Evolutionary conservation across 2,888 invertebrate genomes (phyloP), one percentile per base, ranked within the genome.

Genomic region (Temnothorax rugatulus): DNA sequence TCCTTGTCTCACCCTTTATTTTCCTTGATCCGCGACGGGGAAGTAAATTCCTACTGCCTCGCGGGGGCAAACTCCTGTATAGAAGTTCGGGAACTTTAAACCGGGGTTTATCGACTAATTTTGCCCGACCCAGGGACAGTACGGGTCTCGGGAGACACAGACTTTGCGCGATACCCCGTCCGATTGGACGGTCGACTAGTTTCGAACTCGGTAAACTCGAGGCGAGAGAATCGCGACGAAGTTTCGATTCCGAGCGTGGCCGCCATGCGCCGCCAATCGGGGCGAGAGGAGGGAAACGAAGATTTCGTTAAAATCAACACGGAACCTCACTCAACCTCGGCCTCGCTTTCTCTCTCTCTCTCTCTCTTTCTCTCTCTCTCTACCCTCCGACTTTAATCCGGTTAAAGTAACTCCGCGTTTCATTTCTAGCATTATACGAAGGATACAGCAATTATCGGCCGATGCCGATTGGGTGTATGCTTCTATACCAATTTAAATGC

Each of bases 91-190:
- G 83, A 89, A 90, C 91, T 91, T 92, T 91, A 91, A 91, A 92
- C 90, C 90, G 74, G 84, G 91, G 90, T 92, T 92, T 92, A 92
- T 93, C 92, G 93, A 91, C 92, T 92, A 93, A 93, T 93, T 92
- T 91, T 86, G 84, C 84, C 82, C 86, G 71, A 87, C 71, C 87
- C 86, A 87, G 90, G 86, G 91, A 90, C 90, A 88, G 86, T 75
- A 82, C 59, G 82, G 61, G 84, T 87, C 91, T 86, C 89, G 64
- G 82, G 88, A 89, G 91, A 87, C 84, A 83, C 83, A 82, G 88
- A 91, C 85, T 90, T 87, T 84, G 85, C 82, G 74, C 87, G 89
- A 84, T 76, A 85, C 79, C 66, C 84, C 86, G 69, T 71, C 84
- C 88, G 88, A 88, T 90, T 87, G 89, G 89, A 85, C 86, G 83